A percentile compares a stretch with the other conserved stretches of the same genome.
Conservation (phyloP, 2,797 vertebrate genomes). For the Rhyacichthys aspro region DNA sequence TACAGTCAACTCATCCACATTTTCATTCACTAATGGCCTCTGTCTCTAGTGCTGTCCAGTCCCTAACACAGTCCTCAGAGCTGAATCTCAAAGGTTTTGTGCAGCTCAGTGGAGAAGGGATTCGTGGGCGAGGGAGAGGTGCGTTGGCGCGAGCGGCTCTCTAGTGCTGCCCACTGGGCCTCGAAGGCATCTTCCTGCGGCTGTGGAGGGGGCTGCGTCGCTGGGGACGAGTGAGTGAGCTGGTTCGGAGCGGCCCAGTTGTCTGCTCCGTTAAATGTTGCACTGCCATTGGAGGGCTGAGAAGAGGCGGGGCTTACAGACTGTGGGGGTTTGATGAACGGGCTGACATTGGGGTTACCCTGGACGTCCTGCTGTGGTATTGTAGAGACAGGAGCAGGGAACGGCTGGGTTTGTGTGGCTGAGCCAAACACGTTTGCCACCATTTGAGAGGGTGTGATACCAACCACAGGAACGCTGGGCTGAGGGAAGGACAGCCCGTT, state of each 20-base stretch:
- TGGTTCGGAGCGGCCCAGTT: slow-evolving; percentile 75
- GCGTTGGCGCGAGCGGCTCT: slow-evolving; percentile 90
- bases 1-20: slow-evolving; percentile 13
- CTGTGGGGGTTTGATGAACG: slow-evolving; percentile 64
- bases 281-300: slow-evolving; percentile 71
- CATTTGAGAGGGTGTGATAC: slow-evolving; percentile 98
- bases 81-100: slow-evolving; percentile 99
- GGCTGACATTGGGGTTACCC: slow-evolving; percentile 72
- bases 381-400: slow-evolving; percentile 66
- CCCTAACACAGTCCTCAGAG: slow-evolving; percentile 82
- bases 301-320: slow-evolving; percentile 29
- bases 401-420: slow-evolving; percentile 83
- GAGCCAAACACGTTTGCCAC: slow-evolving; percentile 96
- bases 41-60: slow-evolving; percentile 16
- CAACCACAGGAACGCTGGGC: slow-evolving; percentile 89
- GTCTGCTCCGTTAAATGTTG: slow-evolving; percentile 83
- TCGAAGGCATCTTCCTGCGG: slow-evolving; percentile 90
- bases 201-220: slow-evolving; percentile 30
- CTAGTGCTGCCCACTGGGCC: slow-evolving; percentile 96
- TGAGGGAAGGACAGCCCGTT: slow-evolving; percentile 90
- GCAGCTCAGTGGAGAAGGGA: slow-evolving; percentile 96
- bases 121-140: slow-evolving; percentile 96
- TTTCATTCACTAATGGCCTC: slow-evolving; percentile 7
- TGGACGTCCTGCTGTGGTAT: slow-evolving; percentile 67
- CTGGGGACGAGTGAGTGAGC: slow-evolving; percentile 56